A percentile compares a stretch with the other conserved stretches of the same genome.
Evolutionary conservation across 2,797 vertebrate genomes (phyloP).

Genomic region (Lagocephalus sceleratus): DNA sequence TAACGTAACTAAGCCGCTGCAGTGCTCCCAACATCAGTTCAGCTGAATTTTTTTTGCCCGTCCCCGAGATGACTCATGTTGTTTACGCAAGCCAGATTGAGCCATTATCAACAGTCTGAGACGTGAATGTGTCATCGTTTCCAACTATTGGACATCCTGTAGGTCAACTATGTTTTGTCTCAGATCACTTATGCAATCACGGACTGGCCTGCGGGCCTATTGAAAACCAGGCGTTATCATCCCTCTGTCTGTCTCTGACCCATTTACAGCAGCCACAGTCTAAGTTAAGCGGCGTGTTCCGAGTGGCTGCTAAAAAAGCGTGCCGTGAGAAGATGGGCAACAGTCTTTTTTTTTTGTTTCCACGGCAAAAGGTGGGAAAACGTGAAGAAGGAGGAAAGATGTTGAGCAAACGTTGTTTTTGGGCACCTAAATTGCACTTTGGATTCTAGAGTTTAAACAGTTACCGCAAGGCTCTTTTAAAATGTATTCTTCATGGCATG

Average conservation of each 20-base stretch:
- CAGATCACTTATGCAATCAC: constrained; percentile 18
- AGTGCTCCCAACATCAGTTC: too few species aligned
- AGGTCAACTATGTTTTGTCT: neutral
- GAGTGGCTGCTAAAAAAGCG: constrained; percentile 8
- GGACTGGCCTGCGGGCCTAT: constrained; percentile 32
- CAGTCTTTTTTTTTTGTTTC: neutral
- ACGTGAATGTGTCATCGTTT: too few species aligned
- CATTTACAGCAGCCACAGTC: constrained; percentile 48
- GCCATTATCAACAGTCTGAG: too few species aligned
- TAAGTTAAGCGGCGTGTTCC: constrained; percentile 37
- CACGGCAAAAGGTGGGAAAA: too few species aligned
- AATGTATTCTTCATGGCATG: too few species aligned
- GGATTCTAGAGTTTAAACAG: too few species aligned
- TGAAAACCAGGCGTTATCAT: constrained; percentile 31
- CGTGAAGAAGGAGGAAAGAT: neutral
- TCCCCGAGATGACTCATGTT: too few species aligned
- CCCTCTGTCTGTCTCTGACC: constrained; percentile 42
- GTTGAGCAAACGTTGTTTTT: neutral
- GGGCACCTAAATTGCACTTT: too few species aligned
- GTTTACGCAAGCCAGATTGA: too few species aligned
- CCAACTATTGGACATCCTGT: neutral
- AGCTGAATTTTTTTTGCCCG: too few species aligned
- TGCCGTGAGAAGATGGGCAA: neutral
- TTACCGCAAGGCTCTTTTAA: too few species aligned
- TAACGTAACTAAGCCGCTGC: too few species aligned